These are phyloP conservation scores for Aeoliscus strigatus DNA, from an alignment of 2,797 vertebrate genomes.

Conservation along the genomic window DNA sequence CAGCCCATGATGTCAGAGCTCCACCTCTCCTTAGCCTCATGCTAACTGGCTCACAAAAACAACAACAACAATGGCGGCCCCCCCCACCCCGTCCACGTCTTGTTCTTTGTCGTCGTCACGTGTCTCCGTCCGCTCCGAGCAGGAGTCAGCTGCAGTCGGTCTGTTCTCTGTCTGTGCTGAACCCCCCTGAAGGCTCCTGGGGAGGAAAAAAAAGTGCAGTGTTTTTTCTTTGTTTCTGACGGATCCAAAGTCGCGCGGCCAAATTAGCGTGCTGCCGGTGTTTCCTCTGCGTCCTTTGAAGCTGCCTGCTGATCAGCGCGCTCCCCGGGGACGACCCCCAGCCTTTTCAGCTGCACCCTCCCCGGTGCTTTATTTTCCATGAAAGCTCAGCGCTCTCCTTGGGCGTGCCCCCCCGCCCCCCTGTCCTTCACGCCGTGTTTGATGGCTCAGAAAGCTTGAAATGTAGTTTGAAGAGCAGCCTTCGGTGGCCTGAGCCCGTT, in stretches of 20 bases:
- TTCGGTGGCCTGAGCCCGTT: conserved; percentile 5
- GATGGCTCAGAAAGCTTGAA: conserved; percentile 33
- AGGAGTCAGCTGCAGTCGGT: not conserved
- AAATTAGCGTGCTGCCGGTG: conserved; percentile 21
- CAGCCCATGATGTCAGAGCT: no score
- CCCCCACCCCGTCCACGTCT: no score
- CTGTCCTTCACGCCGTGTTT: conserved; percentile 24
- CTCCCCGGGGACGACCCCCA: conserved; percentile 14
- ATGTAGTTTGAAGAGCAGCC: conserved; percentile 36
- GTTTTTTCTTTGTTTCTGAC: conserved; percentile 26
- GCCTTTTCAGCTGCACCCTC: conserved; percentile 30
- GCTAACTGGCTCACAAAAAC: no score
- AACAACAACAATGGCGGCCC: no score
- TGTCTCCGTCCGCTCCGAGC: no score
- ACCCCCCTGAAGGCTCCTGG: conserved; percentile 3
- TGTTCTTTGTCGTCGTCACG: conserved; percentile 6
- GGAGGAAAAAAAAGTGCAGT: conserved; percentile 1
- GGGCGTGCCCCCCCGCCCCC: conserved; percentile 1
- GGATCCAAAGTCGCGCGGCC: conserved; percentile 1
- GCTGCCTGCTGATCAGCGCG: conserved; percentile 28
- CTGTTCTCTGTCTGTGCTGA: not conserved
- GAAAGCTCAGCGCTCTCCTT: conserved; percentile 23
- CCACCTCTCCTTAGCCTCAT: no score
- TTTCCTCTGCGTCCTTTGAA: conserved; percentile 37
- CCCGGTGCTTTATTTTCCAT: conserved; percentile 20